These are phyloP conservation scores for Brachyhypopomus occidentalis DNA, from an alignment of 2,113 vertebrate genomes.

Conservation along the genomic window DNA sequence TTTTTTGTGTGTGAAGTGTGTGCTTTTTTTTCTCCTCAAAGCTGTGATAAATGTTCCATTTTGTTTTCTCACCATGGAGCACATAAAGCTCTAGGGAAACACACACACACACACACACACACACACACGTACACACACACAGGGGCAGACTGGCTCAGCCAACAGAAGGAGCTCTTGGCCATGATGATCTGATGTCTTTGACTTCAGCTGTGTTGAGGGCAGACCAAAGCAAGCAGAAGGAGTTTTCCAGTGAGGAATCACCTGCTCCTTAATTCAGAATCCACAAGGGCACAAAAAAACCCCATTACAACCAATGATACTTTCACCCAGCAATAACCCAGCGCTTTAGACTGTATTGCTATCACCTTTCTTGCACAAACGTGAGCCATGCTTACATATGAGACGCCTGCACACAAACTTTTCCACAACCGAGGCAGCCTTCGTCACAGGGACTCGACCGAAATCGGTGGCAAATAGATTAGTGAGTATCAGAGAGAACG, in stretches of 20 bases:
- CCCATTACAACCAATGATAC: background rate
- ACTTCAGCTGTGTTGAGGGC: constrained; percentile 28
- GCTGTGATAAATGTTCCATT: constrained; percentile 50
- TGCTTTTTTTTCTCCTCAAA: constrained; percentile 41
- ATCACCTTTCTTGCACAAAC: background rate
- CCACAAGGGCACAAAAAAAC: constrained; percentile 12
- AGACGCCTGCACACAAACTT: background rate
- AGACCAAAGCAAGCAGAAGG: constrained; percentile 25
- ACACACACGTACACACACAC: constrained; percentile 29
- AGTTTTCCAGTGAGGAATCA: constrained; percentile 27
- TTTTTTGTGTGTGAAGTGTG: constrained; percentile 10
- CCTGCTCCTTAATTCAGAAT: background rate
- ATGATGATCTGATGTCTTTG: constrained; percentile 22
- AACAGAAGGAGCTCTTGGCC: constrained; percentile 38
- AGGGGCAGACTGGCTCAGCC: constrained; percentile 26
- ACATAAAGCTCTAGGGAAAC: constrained; percentile 41
- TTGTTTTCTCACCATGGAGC: constrained; percentile 45
- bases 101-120: constrained; percentile 29
- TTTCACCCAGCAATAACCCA: background rate
- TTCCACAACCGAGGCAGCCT: constrained; percentile 49
- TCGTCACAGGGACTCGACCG: constrained; percentile 47
- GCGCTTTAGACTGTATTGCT: background rate
- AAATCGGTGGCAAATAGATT: constrained; percentile 53
- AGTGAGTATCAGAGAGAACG: constrained; percentile 58
- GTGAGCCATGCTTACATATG: background rate